Evolutionary conservation across 1,140 invertebrate genomes (phyloP), one percentile per base, ranked within the genome.

Genomic region (Camponotus floridanus): DNA sequence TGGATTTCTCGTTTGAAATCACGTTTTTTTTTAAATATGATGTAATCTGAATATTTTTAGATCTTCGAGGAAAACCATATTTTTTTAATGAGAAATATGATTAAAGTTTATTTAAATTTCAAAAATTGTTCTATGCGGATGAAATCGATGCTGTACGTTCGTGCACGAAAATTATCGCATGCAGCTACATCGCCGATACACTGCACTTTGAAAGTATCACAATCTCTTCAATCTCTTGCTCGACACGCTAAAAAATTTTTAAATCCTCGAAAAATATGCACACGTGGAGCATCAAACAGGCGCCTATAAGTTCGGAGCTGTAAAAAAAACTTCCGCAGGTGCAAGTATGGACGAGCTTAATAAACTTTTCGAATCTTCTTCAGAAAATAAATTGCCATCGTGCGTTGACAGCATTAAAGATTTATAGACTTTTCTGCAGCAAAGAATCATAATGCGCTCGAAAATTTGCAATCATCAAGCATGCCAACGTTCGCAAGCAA

Each of bases 381-480:
- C 48, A 9, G 74, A 83, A 89, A 88, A 84, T 74, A 67, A 89
- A 87, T 86, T 87, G 81, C 87, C 89, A 89, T 88, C 85, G 87
- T 51, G 48, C 71, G 83, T 91, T 93, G 93, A 94, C 91, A 85
- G 91, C 86, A 93, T 94, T 92, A 92, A 93, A 91, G 92, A 88
- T 93, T 92, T 93, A 91, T 91, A 90, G 1, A 79, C 79, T 86
- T 84, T 68, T 36, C 55, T 84, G 79, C 81, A 87, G 67, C 64
- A 61, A 91, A 92, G 89, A 94, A 93, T 93, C 91, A 93, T 93
- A 93, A 93, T 91, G 91, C 86, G 89, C 91, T 92, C 90, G 92
- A 88, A 93, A 93, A 91, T 90, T 92, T 21, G n/a, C 13, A 31
- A 8, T 70, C 48, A 71, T 70, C 48, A 71, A 65, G 15, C 18